Conservation (phyloP, 2,113 vertebrate genomes). For the Proteles cristata region DNA sequence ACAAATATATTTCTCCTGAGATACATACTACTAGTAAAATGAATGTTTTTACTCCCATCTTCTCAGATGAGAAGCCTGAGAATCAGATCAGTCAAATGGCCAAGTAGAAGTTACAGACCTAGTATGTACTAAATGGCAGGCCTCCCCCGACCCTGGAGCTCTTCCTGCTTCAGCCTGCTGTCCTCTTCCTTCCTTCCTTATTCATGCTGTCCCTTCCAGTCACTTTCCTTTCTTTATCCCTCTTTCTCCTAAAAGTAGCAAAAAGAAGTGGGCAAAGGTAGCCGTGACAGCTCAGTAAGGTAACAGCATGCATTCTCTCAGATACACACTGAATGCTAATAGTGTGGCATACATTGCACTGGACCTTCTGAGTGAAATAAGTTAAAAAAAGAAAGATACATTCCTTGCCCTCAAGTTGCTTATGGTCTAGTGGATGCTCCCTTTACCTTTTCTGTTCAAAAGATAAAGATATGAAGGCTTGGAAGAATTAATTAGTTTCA, state of each 20-base stretch:
- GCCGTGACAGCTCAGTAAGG: neutral
- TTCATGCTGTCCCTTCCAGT: neutral
- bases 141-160: neutral
- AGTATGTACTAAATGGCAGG: rapidly evolving
- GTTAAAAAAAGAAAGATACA: neutral
- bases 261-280: neutral
- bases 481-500: neutral
- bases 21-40: neutral
- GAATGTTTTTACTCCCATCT: neutral
- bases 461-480: neutral
- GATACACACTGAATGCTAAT: no score
- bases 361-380: neutral
- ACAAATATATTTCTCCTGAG: neutral
- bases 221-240: neutral
- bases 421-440: no score
- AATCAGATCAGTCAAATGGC: neutral
- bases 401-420: neutral
- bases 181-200: no score
- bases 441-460: neutral
- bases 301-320: neutral
- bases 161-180: neutral
- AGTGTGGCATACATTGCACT: rapidly evolving
- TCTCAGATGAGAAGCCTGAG: neutral
- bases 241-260: neutral
- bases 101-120: neutral